Percentiles rank a stretch among this genome's conserved stretches.
phyloP scores from a whole-genome alignment of 2,113 vertebrate species.

The Hemiprocne comata region DNA sequence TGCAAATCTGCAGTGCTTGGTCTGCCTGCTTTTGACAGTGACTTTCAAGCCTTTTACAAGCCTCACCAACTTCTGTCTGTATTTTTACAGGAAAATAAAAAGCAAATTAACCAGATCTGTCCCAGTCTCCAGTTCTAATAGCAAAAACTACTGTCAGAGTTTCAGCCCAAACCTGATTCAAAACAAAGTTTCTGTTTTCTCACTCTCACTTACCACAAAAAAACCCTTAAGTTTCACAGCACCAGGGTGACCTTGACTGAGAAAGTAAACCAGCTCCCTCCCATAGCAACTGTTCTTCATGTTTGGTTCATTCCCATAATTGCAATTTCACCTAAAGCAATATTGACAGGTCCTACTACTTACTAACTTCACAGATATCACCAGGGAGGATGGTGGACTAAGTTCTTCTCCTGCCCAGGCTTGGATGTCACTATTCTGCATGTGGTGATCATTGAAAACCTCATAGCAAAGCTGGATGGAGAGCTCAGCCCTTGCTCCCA shows the following conservation, averaged over 20 bases:
- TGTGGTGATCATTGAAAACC: neutral
- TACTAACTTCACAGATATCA: neutral
- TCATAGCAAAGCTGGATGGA: neutral
- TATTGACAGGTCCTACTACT: neutral
- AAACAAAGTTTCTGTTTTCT: neutral
- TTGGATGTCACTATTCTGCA: neutral
- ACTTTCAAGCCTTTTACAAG: neutral
- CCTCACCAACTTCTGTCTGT: neutral
- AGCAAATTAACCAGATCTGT: neutral
- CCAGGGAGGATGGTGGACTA: neutral
- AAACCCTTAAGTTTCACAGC: neutral
- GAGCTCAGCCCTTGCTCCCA: neutral
- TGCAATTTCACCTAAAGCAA: neutral
- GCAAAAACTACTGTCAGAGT: neutral
- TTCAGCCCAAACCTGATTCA: neutral
- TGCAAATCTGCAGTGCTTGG: neutral
- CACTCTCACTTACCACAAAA: neutral
- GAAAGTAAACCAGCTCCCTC: neutral
- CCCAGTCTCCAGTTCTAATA: neutral
- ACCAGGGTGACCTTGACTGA: neutral
- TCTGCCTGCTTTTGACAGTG: neutral
- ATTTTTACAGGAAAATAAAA: neutral
- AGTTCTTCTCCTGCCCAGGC: neutral
- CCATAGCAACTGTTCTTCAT: neutral
- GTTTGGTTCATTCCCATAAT: neutral